Percentiles rank a stretch among this genome's conserved stretches.
Evolutionary conservation across 2,113 vertebrate species (phyloP).

Genomic region (Notarius quadriscutis): DNA sequence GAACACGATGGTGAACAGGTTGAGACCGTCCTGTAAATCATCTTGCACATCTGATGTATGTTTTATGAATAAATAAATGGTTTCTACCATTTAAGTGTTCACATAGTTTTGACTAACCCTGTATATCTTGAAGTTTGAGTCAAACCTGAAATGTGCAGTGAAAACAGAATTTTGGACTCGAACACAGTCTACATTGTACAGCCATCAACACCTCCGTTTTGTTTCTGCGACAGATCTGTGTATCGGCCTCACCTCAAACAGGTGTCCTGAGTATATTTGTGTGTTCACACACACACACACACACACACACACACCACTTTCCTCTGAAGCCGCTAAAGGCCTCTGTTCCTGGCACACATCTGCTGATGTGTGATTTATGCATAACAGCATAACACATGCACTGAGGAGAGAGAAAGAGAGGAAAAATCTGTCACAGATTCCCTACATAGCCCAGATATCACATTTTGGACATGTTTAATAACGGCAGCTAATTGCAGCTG

Average conservation of each 20-base stretch:
- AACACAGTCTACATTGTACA: neutral
- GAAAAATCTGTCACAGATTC: conserved; percentile 41
- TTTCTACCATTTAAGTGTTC: too few relatives aligned
- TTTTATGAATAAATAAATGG: too few relatives aligned
- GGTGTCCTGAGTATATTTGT: conserved; percentile 34
- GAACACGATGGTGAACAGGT: too few relatives aligned
- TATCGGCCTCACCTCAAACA: conserved; percentile 20
- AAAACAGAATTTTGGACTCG: neutral
- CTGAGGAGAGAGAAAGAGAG: conserved; percentile 9
- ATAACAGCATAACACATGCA: conserved; percentile 1
- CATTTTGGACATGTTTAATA: conserved; percentile 56
- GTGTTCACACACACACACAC: conserved; percentile 43
- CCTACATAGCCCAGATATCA: conserved; percentile 48
- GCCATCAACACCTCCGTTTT: conserved; percentile 7
- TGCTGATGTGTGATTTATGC: conserved; percentile 39
- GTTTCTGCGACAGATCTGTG: conserved; percentile 19
- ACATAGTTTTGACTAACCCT: too few relatives aligned
- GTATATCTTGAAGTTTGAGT: neutral
- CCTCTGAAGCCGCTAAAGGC: conserved; percentile 37
- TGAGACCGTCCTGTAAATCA: too few relatives aligned
- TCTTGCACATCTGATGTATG: too few relatives aligned
- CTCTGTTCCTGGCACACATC: conserved; percentile 33
- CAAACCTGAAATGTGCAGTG: neutral
- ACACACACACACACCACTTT: conserved; percentile 38
- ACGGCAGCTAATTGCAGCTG: conserved; percentile 53